Evolutionary conservation across 1,140 invertebrate genomes (phyloP).

Genomic region (Hyposmocoma kahamanoa): DNA sequence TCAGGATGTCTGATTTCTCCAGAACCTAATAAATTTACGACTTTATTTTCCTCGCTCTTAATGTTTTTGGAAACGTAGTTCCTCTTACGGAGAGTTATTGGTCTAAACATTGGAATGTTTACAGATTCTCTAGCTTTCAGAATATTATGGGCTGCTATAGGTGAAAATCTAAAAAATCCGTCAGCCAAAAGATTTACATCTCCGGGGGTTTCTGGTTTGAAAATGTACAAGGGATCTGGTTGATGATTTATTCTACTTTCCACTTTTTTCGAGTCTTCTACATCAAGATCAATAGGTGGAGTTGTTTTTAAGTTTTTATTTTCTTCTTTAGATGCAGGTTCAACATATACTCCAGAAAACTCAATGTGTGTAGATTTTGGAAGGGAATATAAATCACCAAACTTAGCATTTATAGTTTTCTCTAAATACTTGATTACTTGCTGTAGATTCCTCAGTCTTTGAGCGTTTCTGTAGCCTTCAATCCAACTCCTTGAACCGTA

Average conservation of each 20-base stretch:
- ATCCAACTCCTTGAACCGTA: slow-evolving; percentile 46
- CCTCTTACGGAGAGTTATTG: slow-evolving; percentile 24
- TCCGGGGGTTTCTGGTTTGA: slow-evolving; percentile 57
- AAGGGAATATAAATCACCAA: slow-evolving; percentile 37
- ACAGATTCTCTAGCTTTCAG: slow-evolving; percentile 11
- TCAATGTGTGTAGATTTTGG: slow-evolving; percentile 43
- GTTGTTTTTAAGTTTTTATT: slow-evolving; percentile 8
- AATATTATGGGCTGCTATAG: slow-evolving; percentile 17
- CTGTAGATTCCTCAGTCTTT: slow-evolving; percentile 60
- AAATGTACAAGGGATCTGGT: slow-evolving; percentile 54
- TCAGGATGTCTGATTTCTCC: slow-evolving; percentile 12
- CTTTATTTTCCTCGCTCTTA: background rate
- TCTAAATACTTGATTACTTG: slow-evolving; percentile 63
- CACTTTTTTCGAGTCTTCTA: slow-evolving; percentile 22
- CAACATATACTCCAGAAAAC: slow-evolving; percentile 52
- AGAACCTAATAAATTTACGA: slow-evolving; percentile 1
- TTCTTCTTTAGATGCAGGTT: slow-evolving; percentile 26
- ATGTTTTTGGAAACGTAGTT: slow-evolving; percentile 22
- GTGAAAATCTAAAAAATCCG: slow-evolving; percentile 50
- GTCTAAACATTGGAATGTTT: slow-evolving; percentile 33
- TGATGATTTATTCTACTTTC: slow-evolving; percentile 36
- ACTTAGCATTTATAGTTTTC: slow-evolving; percentile 57
- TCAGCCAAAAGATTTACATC: slow-evolving; percentile 69
- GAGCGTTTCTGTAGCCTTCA: slow-evolving; percentile 58
- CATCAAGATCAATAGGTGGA: slow-evolving; percentile 15